These are phyloP conservation scores for Cichlasoma orientale DNA, from an alignment of 2,797 vertebrate genomes.

Conservation along the genomic window DNA sequence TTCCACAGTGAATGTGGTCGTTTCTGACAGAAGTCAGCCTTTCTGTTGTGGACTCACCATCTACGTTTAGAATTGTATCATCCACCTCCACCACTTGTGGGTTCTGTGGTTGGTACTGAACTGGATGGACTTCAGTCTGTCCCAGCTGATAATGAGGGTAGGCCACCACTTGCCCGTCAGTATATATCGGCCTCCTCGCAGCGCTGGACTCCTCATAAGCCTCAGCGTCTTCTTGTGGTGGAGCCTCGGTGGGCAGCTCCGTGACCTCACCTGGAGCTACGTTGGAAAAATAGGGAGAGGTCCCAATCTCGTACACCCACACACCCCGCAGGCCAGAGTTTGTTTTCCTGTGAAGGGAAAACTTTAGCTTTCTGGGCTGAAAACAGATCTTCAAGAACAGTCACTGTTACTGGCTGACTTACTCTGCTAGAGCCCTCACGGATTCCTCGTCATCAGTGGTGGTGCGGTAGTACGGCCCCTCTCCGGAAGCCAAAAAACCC, in stretches of 20 bases:
- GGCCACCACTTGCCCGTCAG: slow-evolving; percentile 37
- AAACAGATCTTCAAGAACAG: background rate
- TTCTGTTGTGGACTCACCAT: slow-evolving; percentile 80
- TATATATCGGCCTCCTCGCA: slow-evolving; percentile 10
- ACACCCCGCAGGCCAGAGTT: slow-evolving; percentile 88
- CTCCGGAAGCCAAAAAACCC: slow-evolving; percentile 71
- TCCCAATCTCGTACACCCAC: slow-evolving; percentile 92
- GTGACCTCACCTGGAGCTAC: slow-evolving; percentile 75
- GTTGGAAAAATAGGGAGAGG: slow-evolving; percentile 72
- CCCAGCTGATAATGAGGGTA: slow-evolving; percentile 46
- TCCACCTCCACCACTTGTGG: slow-evolving; percentile 88
- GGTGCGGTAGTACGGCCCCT: slow-evolving; percentile 84
- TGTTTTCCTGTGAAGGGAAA: slow-evolving; percentile 79
- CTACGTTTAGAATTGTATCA: slow-evolving; percentile 85
- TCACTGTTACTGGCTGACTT: slow-evolving; percentile 52
- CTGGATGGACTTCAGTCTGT: slow-evolving; percentile 69
- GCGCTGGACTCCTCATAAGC: background rate
- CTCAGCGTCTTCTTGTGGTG: background rate
- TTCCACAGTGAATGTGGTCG: background rate
- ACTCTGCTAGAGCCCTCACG: slow-evolving; percentile 85
- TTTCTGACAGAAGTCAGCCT: background rate
- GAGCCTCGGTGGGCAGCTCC: slow-evolving; percentile 53
- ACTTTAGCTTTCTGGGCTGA: background rate
- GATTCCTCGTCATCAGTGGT: slow-evolving; percentile 82
- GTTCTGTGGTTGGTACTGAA: slow-evolving; percentile 75